A percentile compares a stretch with the other conserved stretches of the same genome.
Conservation (phyloP, 2,797 vertebrate species). For the Anas acuta region DNA sequence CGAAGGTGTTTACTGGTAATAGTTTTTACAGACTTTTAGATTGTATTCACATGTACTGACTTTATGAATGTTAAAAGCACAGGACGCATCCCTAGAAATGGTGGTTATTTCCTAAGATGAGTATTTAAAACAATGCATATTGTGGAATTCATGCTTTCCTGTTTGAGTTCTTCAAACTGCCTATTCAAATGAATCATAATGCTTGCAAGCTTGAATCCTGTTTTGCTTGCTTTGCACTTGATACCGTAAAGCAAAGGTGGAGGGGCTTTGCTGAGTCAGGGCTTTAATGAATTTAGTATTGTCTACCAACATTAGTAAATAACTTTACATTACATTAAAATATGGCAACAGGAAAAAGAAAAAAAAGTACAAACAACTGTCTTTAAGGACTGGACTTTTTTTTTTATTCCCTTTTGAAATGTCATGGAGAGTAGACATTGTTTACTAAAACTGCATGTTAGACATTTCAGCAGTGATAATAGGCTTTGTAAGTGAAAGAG, state of each 20-base stretch:
- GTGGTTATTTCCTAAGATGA: not conserved
- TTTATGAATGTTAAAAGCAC: not conserved
- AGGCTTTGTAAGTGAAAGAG: not conserved
- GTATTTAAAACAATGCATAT: not conserved
- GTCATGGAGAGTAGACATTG: not conserved
- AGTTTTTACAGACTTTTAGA: not conserved
- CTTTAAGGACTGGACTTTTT: not conserved
- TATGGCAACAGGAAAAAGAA: not conserved
- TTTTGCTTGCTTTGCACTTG: not conserved
- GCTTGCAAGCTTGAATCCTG: not conserved
- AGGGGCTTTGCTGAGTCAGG: not conserved
- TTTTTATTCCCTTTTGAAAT: rapidly evolving
- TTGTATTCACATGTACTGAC: not conserved
- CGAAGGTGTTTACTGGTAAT: not conserved
- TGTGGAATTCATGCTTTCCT: not conserved
- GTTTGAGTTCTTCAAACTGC: not conserved
- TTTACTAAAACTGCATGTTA: not conserved
- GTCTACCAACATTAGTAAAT: not conserved
- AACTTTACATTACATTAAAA: not conserved
- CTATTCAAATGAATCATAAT: not conserved
- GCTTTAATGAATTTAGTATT: not conserved
- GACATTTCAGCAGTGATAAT: not conserved
- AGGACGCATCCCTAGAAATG: not conserved
- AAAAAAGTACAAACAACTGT: not conserved
- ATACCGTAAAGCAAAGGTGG: too few species aligned